A percentile compares a stretch with the other conserved stretches of the same genome.
Evolutionary conservation across 2,113 vertebrate genomes (phyloP).

Genomic region (Menidia beryllina): DNA sequence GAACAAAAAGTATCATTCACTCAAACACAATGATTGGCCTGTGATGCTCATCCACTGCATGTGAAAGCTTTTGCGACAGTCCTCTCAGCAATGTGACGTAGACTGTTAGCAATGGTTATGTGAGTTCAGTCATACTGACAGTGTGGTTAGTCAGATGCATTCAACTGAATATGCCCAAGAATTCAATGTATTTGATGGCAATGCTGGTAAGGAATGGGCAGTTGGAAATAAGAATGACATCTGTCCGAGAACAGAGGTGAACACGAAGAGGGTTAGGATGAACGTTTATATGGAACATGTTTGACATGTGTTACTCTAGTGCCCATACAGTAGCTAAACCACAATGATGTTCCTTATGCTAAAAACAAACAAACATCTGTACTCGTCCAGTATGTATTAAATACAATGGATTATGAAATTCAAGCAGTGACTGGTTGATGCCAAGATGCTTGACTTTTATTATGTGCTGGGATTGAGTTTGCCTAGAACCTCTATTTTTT

Average conservation of each 20-base stretch:
- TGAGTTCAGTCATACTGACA: constrained; percentile 20
- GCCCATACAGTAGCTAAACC: not conserved
- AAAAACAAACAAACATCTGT: not conserved
- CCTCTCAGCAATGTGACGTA: constrained; percentile 23
- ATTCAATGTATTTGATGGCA: constrained; percentile 5
- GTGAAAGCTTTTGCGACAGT: constrained; percentile 8
- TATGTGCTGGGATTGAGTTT: not conserved
- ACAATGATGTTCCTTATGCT: not conserved
- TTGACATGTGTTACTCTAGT: not conserved
- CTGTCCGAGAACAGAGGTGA: not conserved
- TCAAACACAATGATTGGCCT: constrained; percentile 2
- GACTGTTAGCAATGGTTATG: not conserved
- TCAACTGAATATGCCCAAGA: constrained; percentile 6
- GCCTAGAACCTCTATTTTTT: not conserved
- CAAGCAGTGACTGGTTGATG: not conserved
- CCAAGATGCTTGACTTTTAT: not conserved
- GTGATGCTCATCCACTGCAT: constrained; percentile 25
- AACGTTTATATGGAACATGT: not conserved
- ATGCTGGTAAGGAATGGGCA: not conserved
- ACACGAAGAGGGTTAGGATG: not conserved
- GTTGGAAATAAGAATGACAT: not conserved
- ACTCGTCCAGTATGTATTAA: no score
- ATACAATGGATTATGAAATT: not conserved
- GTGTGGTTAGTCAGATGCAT: constrained; percentile 10
- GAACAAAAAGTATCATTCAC: not conserved